Evolutionary conservation across 2,888 invertebrate genomes (phyloP).

Genomic region (Ormyrus rosae): DNA sequence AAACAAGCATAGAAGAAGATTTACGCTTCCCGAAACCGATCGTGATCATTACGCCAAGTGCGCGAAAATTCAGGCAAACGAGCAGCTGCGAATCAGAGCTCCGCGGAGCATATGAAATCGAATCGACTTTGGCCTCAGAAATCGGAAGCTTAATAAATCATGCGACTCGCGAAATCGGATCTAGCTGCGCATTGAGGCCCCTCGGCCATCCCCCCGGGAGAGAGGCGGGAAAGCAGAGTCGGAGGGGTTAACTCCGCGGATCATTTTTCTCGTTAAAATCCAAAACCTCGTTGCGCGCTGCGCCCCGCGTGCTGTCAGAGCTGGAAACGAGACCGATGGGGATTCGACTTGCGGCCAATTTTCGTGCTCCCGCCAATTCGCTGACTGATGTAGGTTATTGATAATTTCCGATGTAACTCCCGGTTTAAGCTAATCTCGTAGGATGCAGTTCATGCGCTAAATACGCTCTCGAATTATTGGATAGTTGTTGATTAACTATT

Average conservation of each 20-base stretch:
- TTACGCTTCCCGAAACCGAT: no score
- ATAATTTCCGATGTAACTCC: no score
- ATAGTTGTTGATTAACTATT: no score
- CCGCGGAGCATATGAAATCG: background rate
- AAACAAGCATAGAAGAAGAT: no score
- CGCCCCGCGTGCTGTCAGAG: no score
- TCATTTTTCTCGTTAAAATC: slow-evolving; percentile 57
- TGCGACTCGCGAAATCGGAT: slow-evolving; percentile 37
- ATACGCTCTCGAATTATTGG: no score
- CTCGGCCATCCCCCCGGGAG: slow-evolving; percentile 26
- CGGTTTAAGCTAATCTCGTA: no score
- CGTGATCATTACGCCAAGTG: no score
- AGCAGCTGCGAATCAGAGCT: no score
- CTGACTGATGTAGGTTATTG: background rate
- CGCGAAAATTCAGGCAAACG: no score
- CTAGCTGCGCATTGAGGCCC: slow-evolving; percentile 14
- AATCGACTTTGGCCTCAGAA: slow-evolving; percentile 19
- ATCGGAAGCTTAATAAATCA: slow-evolving; percentile 48
- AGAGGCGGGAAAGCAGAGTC: slow-evolving; percentile 23
- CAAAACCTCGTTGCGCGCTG: background rate
- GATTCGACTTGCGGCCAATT: slow-evolving; percentile 1
- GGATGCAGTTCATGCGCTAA: no score
- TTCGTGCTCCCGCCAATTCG: background rate
- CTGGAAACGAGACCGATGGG: background rate
- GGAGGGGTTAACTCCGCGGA: slow-evolving; percentile 20